A percentile compares a stretch with the other conserved stretches of the same genome.
Conservation (phyloP, 2,797 vertebrate species). For the Silurus aristotelis region DNA sequence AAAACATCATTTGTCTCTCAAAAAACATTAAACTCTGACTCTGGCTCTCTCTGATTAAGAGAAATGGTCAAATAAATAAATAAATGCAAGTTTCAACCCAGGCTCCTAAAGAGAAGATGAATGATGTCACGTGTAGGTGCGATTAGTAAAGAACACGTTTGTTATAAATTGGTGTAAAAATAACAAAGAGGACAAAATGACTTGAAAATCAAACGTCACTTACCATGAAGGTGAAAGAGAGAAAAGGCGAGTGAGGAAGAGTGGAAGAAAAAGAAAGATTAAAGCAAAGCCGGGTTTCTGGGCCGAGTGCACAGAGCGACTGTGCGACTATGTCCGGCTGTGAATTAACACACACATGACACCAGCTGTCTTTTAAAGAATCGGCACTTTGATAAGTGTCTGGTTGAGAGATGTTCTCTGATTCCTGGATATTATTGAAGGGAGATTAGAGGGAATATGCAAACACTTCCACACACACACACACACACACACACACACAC, state of each 20-base stretch:
- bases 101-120: neutral
- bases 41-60: neutral
- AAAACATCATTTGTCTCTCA: no score
- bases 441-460: constrained; percentile 70
- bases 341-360: constrained; percentile 80
- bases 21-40: no score
- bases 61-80: neutral
- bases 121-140: neutral
- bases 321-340: constrained; percentile 71
- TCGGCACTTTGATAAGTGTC: constrained; percentile 83
- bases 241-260: no score
- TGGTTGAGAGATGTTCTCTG: constrained; percentile 73
- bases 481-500: constrained; percentile 47
- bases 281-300: constrained; percentile 62
- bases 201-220: constrained; percentile 40
- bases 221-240: neutral
- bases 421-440: constrained; percentile 80
- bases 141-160: neutral
- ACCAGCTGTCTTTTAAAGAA: constrained; percentile 84
- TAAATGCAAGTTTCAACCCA: neutral
- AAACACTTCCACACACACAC: constrained; percentile 58
- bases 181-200: neutral
- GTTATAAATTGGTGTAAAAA: neutral
- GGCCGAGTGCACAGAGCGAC: constrained; percentile 67
- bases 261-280: constrained; percentile 44